Conservation (phyloP, 2,113 vertebrate species). For the Chroicocephalus ridibundus region DNA sequence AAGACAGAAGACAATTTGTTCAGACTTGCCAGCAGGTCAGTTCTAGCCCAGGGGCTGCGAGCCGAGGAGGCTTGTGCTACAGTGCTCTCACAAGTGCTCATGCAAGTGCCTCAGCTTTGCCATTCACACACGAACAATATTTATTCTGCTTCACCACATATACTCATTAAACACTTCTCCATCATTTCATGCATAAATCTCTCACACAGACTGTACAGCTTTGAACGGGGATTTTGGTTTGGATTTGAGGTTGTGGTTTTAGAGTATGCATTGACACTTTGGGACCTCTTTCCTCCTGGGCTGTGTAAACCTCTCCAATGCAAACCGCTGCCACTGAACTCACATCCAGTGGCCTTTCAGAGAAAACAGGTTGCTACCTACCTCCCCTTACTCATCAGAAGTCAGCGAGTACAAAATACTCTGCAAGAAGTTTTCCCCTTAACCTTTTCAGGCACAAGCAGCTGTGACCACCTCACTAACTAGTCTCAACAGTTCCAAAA, state of each 20-base stretch:
- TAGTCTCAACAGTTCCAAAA: neutral
- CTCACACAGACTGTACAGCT: neutral
- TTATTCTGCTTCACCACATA: neutral
- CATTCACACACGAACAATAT: neutral
- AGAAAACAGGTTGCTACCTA: neutral
- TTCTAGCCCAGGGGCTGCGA: neutral
- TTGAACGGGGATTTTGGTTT: neutral
- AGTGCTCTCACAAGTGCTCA: neutral
- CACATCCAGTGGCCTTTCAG: neutral
- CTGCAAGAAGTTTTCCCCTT: neutral
- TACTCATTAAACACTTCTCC: neutral
- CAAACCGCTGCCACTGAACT: neutral
- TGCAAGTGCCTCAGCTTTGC: neutral
- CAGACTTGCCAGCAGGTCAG: neutral
- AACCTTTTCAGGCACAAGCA: neutral
- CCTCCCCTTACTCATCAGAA: neutral
- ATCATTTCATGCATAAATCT: neutral
- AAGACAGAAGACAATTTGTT: neutral
- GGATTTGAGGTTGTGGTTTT: neutral
- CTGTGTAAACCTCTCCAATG: neutral
- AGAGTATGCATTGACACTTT: neutral
- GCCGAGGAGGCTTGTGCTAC: accelerated
- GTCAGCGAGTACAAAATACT: neutral
- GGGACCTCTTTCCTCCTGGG: neutral
- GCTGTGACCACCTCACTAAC: neutral